Evolutionary conservation across 2,888 invertebrate species (phyloP).

Genomic region (Hydraecia micacea): DNA sequence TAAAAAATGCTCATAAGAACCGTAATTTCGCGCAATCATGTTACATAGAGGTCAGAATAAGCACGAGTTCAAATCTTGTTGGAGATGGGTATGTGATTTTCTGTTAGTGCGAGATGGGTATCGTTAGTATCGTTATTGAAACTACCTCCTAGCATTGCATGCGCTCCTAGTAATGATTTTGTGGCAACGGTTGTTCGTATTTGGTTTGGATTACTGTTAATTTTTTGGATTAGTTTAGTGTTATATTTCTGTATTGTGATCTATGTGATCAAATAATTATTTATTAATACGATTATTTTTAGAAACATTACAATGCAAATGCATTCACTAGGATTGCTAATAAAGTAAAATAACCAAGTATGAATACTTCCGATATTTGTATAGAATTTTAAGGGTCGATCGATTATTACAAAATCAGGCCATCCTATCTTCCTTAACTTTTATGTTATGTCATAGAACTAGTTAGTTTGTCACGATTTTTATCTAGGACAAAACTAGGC

Average conservation of each 20-base stretch:
- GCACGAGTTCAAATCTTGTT: conserved; percentile 52
- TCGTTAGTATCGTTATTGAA: conserved; percentile 50
- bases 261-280: not conserved
- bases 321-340: not conserved
- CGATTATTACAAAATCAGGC: not conserved
- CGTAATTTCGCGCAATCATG: conserved; percentile 66
- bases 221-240: not conserved
- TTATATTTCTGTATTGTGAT: conserved; percentile 4
- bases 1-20: conserved; percentile 63
- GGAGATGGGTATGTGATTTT: conserved; percentile 53
- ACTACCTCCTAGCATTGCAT: conserved; percentile 36
- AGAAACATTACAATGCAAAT: not conserved
- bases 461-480: not conserved
- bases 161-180: conserved; percentile 48
- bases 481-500: not conserved
- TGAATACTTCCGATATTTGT: not conserved
- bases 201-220: conserved; percentile 41
- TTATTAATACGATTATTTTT: not conserved
- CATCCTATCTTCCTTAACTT: too few species aligned
- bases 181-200: conserved; percentile 50
- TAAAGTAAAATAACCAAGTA: not conserved
- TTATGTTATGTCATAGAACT: not conserved
- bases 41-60: conserved; percentile 62
- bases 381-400: not conserved
- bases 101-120: conserved; percentile 51